A percentile compares a stretch with the other conserved stretches of the same genome.
phyloP scores from a whole-genome alignment of 1,140 invertebrate species.

The Trichoplusia ni region DNA sequence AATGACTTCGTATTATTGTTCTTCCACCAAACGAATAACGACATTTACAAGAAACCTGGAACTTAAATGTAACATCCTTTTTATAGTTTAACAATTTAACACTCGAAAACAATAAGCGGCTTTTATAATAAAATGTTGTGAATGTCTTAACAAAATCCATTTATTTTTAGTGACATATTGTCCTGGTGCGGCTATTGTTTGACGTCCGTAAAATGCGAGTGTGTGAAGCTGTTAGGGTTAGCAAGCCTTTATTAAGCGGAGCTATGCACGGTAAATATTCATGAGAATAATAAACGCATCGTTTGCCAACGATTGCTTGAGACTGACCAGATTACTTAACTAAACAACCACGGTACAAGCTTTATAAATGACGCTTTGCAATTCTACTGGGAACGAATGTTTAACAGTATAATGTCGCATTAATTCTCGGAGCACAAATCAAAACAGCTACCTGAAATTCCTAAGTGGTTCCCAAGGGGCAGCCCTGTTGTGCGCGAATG shows the following conservation, averaged over 20 bases:
- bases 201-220: slow-evolving; percentile 35
- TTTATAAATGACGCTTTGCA: neutral
- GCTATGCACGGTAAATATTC: slow-evolving; percentile 26
- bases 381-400: neutral
- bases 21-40: slow-evolving; percentile 12
- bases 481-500: slow-evolving; percentile 38
- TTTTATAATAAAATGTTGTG: slow-evolving; percentile 48
- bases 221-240: slow-evolving; percentile 42
- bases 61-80: slow-evolving; percentile 12
- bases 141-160: slow-evolving; percentile 51
- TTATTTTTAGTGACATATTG: slow-evolving; percentile 67
- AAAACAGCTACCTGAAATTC: slow-evolving; percentile 9
- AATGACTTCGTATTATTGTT: no score
- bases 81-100: slow-evolving; percentile 33
- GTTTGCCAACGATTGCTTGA: slow-evolving; percentile 8
- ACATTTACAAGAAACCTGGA: neutral
- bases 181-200: slow-evolving; percentile 59
- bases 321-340: slow-evolving; percentile 1
- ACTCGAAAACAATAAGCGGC: slow-evolving; percentile 40
- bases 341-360: neutral
- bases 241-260: slow-evolving; percentile 29
- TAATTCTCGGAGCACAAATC: slow-evolving; percentile 5
- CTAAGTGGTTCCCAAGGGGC: slow-evolving; percentile 14
- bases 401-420: neutral
- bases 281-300: slow-evolving; percentile 21